These are phyloP conservation scores for Papilio polyxenes DNA, from an alignment of 1,140 invertebrate species.

Conservation along the genomic window DNA sequence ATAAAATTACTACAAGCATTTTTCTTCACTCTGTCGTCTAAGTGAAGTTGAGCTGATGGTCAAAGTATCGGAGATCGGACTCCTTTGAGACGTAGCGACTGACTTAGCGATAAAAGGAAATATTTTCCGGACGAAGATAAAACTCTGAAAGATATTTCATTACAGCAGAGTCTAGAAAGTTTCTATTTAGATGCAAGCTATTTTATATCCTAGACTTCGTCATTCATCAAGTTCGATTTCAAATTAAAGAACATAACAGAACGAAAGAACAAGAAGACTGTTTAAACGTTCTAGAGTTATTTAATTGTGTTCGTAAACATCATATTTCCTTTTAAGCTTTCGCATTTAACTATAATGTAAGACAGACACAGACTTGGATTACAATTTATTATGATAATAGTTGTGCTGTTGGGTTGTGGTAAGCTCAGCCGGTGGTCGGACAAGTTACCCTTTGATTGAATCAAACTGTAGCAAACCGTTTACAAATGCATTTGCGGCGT, in stretches of 20 bases:
- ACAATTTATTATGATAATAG: neutral
- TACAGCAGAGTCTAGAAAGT: slow-evolving; percentile 15
- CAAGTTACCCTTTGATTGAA: slow-evolving; percentile 10
- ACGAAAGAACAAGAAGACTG: too few species aligned
- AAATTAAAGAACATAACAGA: neutral
- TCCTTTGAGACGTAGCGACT: neutral
- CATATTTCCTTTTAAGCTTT: neutral
- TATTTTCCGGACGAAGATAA: neutral
- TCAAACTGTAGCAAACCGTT: slow-evolving; percentile 3
- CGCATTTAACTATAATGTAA: neutral
- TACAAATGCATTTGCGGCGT: neutral
- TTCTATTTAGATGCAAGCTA: neutral
- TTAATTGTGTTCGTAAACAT: neutral
- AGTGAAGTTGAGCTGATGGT: neutral
- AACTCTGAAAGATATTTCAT: slow-evolving; percentile 17
- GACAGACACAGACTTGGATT: neutral
- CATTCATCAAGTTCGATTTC: neutral
- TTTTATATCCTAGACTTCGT: neutral
- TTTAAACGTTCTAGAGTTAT: too few species aligned
- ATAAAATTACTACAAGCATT: neutral
- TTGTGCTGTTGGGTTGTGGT: neutral
- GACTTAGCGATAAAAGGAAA: neutral
- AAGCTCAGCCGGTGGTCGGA: neutral
- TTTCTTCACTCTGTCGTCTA: neutral
- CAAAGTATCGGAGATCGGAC: neutral